Percentiles rank a stretch among this genome's conserved stretches.
These are phyloP conservation scores for Bombus superbus DNA, from an alignment of 1,140 invertebrate species.

Conservation along the genomic window DNA sequence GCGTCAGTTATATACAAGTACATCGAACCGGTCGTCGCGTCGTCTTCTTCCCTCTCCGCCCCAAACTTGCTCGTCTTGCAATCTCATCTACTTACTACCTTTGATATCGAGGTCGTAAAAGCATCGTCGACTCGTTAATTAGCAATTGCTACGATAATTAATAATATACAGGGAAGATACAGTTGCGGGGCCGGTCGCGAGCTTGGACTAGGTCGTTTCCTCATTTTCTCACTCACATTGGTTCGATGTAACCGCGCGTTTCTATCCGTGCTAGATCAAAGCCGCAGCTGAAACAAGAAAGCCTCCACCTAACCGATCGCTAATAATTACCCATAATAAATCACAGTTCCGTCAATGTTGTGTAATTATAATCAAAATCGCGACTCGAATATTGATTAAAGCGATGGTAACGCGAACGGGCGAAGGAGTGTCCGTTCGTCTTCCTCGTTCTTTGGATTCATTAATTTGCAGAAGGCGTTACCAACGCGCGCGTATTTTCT, in stretches of 20 bases:
- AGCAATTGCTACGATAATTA: slow-evolving; percentile 71
- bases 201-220: background rate
- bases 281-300: slow-evolving; percentile 34
- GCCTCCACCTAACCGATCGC: slow-evolving; percentile 67
- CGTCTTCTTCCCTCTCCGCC: too few relatives aligned
- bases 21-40: slow-evolving; percentile 9
- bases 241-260: background rate
- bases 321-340: slow-evolving; percentile 80
- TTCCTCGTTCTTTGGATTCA: slow-evolving; percentile 66
- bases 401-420: slow-evolving; percentile 47
- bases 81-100: background rate
- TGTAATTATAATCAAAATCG: slow-evolving; percentile 80
- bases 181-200: background rate
- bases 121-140: slow-evolving; percentile 63
- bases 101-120: background rate
- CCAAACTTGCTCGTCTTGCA: background rate
- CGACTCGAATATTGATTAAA: slow-evolving; percentile 80
- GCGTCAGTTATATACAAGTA: background rate
- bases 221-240: slow-evolving; percentile 12
- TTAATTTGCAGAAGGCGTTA: slow-evolving; percentile 62
- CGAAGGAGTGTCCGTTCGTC: slow-evolving; percentile 52
- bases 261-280: background rate
- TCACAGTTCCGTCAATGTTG: slow-evolving; percentile 79
- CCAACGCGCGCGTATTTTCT: slow-evolving; percentile 30
- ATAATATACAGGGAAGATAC: slow-evolving; percentile 49